Percentiles rank a stretch among this genome's conserved stretches.
Evolutionary conservation across 2,888 invertebrate genomes (phyloP).

Genomic region (Rhingia campestris): DNA sequence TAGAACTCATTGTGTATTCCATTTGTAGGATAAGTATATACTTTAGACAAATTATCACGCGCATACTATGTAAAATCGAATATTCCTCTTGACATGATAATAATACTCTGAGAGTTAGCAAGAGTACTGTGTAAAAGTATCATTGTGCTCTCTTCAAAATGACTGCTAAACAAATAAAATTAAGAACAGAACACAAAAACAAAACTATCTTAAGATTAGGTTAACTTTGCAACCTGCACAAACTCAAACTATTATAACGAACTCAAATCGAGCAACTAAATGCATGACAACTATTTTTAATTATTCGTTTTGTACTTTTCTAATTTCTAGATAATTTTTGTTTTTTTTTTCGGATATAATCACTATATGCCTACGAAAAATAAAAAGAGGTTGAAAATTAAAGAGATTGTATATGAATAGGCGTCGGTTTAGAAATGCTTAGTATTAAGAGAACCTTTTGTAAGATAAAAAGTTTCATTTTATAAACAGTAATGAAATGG

Average conservation of each 20-base stretch:
- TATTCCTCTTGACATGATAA: conserved; percentile 72
- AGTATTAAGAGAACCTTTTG: conserved; percentile 56
- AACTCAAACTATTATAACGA: conserved; percentile 15
- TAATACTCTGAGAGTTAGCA: conserved; percentile 41
- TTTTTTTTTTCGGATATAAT: conserved; percentile 37
- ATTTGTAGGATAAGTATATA: conserved; percentile 47
- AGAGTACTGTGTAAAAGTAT: conserved; percentile 24
- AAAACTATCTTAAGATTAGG: conserved; percentile 34
- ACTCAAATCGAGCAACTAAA: conserved; percentile 20
- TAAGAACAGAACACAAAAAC: conserved; percentile 4
- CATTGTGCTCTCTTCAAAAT: conserved; percentile 28
- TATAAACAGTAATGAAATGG: conserved; percentile 37
- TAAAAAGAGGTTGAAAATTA: conserved; percentile 43
- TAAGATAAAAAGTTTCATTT: conserved; percentile 68
- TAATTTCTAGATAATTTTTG: conserved; percentile 58
- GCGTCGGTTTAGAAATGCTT: conserved; percentile 41
- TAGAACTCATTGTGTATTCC: conserved; percentile 68
- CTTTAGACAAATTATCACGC: conserved; percentile 63
- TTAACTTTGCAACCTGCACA: conserved; percentile 50
- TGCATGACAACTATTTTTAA: conserved; percentile 60
- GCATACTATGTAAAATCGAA: conserved; percentile 67
- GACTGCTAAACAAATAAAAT: conserved; percentile 49
- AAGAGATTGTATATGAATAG: conserved; percentile 30
- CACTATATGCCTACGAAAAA: conserved; percentile 21
- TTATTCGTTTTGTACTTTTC: conserved; percentile 67